Conservation (phyloP, 2,888 invertebrate genomes). For the Sinentomon sp. region DNA sequence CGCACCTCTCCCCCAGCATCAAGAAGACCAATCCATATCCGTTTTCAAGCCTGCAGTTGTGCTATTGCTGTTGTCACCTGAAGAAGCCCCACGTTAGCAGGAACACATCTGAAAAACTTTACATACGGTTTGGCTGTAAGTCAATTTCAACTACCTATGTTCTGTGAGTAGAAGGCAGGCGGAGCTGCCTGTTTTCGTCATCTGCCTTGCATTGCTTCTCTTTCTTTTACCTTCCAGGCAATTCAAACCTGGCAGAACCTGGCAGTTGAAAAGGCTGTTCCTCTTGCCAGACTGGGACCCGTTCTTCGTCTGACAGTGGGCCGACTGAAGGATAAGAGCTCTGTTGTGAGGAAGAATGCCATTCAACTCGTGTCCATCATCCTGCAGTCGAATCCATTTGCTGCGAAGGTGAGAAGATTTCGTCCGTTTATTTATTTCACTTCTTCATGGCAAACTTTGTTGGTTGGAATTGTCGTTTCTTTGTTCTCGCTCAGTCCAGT, state of each 20-base stretch:
- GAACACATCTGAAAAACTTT: too few species aligned
- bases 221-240: constrained; percentile 21
- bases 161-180: too few species aligned
- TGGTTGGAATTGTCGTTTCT: constrained; percentile 1
- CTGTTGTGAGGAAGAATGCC: constrained; percentile 57
- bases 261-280: constrained; percentile 48
- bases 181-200: background rate
- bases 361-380: constrained; percentile 43
- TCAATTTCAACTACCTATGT: too few species aligned
- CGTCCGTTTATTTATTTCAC: too few species aligned
- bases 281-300: constrained; percentile 35
- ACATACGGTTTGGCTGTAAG: too few species aligned
- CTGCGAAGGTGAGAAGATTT: constrained; percentile 32
- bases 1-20: too few species aligned
- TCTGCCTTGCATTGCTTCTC: background rate
- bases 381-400: constrained; percentile 58
- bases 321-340: constrained; percentile 53
- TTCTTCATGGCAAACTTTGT: background rate
- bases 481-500: too few species aligned
- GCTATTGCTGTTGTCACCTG: too few species aligned
- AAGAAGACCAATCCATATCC: too few species aligned
- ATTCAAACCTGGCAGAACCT: constrained; percentile 56
- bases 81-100: too few species aligned
- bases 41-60: too few species aligned
- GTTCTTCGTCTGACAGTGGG: constrained; percentile 37